Conservation (phyloP, 2,797 vertebrate genomes). For the Phrynocephalus guinanensis region DNA sequence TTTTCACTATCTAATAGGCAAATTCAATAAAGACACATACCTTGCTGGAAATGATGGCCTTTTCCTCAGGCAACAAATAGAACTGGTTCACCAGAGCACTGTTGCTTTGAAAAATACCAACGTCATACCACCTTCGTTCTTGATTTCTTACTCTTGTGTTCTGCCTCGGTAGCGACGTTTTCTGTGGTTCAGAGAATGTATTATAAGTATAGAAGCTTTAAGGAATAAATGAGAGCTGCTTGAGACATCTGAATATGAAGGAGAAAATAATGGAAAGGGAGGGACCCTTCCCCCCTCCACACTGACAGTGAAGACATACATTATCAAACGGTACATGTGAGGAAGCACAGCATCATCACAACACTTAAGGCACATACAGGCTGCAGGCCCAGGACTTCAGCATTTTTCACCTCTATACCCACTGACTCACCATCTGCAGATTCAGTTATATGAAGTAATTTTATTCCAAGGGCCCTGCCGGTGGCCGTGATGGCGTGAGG, state of each 20-base stretch:
- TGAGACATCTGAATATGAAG: neutral
- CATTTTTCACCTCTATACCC: too few species aligned
- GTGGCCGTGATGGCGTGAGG: too few species aligned
- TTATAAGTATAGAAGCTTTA: slow-evolving; percentile 3
- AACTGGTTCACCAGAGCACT: slow-evolving; percentile 91
- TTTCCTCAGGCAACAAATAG: slow-evolving; percentile 85
- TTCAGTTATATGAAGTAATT: too few species aligned
- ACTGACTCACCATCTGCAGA: too few species aligned
- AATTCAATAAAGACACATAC: slow-evolving; percentile 63
- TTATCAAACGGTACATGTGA: neutral
- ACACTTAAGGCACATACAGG: neutral
- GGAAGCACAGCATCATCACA: neutral
- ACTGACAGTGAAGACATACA: neutral
- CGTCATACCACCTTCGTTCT: slow-evolving; percentile 90
- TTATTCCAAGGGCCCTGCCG: too few species aligned
- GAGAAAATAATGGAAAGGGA: neutral
- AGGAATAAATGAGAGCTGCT: neutral
- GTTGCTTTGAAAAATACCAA: slow-evolving; percentile 91
- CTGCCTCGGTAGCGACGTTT: slow-evolving; percentile 70
- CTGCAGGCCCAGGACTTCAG: neutral
- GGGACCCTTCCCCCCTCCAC: too few species aligned
- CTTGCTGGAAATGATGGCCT: slow-evolving; percentile 76
- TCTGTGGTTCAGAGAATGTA: slow-evolving; percentile 72
- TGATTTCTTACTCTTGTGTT: slow-evolving; percentile 68
- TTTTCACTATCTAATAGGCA: neutral